phyloP scores from a whole-genome alignment of 2,113 vertebrate genomes.

The Gobiocypris rarus region DNA sequence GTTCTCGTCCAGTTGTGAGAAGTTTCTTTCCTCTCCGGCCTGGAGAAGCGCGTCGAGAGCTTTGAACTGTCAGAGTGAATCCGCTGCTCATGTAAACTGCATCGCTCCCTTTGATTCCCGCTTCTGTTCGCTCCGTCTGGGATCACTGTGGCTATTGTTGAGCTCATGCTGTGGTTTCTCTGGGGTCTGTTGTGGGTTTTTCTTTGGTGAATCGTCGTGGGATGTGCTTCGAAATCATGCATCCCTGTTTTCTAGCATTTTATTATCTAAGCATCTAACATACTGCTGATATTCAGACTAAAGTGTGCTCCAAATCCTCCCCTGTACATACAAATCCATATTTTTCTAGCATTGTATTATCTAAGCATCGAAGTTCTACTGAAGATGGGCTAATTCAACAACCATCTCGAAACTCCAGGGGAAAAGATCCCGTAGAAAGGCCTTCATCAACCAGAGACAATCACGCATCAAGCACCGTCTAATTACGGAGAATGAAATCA shows the following conservation, averaged over 20 bases:
- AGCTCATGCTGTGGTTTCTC: background rate
- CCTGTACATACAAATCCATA: background rate
- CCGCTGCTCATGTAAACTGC: background rate
- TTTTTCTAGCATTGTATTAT: background rate
- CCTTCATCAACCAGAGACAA: conserved; percentile 49
- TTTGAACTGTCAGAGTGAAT: background rate
- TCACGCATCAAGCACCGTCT: conserved; percentile 50
- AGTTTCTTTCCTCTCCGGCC: background rate
- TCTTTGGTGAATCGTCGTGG: background rate
- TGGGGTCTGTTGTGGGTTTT: background rate
- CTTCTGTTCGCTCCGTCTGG: background rate
- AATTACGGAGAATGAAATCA: conserved; percentile 53
- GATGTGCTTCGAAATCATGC: background rate
- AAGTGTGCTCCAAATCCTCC: no score
- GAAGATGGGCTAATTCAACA: background rate
- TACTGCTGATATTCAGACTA: no score
- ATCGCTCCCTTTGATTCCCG: background rate
- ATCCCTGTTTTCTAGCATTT: background rate
- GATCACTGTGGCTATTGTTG: background rate
- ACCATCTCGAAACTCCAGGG: conserved; percentile 14
- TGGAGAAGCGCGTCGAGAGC: background rate
- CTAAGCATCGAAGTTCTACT: background rate
- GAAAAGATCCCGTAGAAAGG: background rate
- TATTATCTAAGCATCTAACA: no score
- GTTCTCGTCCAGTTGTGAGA: background rate